Evolutionary conservation across 2,888 invertebrate genomes (phyloP), one percentile per base, ranked within the genome.

Genomic region (Pseudococcus jackbeardsleyi): DNA sequence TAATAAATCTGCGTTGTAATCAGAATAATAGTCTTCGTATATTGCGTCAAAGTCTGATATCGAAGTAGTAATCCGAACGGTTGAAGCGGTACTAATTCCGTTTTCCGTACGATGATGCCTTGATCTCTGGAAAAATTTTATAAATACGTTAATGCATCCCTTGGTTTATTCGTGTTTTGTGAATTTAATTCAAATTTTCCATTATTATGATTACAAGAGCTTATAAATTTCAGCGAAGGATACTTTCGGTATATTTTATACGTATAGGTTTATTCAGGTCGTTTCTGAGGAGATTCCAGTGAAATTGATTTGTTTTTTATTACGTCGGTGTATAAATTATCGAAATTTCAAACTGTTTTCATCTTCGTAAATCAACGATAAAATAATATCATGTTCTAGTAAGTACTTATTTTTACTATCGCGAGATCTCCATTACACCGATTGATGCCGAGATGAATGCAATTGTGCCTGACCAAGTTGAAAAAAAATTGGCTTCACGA

Each of bases 1-100:
- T 87, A 87, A 87, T 87, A 79, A 48, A 79, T 87, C 87, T 33
- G 87, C 87, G 79, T 87, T 87, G 79, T 79, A 87, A 77, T 87
- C 87, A 22, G 79, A 87, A 87, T 79, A 87, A 87, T 77, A 79
- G 50, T 87, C 87, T 72, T 87, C 87, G 33, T 72, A 64, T 72
- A 77, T 42, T 22, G 87, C 79, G 42, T 79, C 87, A 68, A 48
- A 46, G 22, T 87, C 79, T 26, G 87, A 48, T 50, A 72, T 15
- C 26, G 85, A 33, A 59, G 85, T 85, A 26, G 85, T 64, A 64
- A 59, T 42, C 42, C 33, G 39, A 42, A 33, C 64, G n/a, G 33
- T 79, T 42, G 77, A 77, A 68, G 72, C 86, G 33, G 86, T 68
- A 33, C 64, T 39, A 54, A 87, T 79, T 79, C 87, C 87, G 26